Evolutionary conservation across 2,113 vertebrate genomes (phyloP), one percentile per base, ranked within the genome.

Genomic region (Aegotheles bennettii): DNA sequence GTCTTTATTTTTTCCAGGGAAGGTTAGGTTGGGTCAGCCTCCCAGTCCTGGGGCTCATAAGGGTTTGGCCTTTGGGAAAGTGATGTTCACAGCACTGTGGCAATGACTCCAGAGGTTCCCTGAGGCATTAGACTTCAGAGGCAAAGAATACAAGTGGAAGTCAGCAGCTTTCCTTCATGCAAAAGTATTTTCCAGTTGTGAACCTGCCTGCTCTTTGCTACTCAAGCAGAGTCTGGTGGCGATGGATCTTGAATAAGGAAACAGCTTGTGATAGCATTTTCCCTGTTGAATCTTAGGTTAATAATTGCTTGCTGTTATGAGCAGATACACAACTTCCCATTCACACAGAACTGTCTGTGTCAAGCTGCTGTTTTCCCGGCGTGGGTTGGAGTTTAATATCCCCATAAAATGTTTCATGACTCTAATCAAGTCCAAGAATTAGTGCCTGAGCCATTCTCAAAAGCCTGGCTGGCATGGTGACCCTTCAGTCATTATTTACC

Each of bases 11-110:
- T 45, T 28, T 5, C 24, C n/a, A 33, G 23, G n/a, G 35, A 31
- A 15, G 35, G 7, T 47, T 2, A 23, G 11, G 8, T 54, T n/a
- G 21, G 64, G 10, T 13, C 18, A 51, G 35, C 2, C 29, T 88
- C 43, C 42, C 53, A 26, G 24, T 7, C 20, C 50, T 24, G 16
- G 2, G 0, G 6, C 53, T 63, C 43, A 5, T 5, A n/a, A 29
- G 51, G 23, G 38, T 10, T 65, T 69, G 48, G 15, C 33, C 18
- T 64, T 43, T 15, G 50, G 36, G 60, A 82, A n/a, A 3, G 31
- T 26, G 36, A 2, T 16, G 5, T 7, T 5, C 8, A 4, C 0
- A 31, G 25, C 4, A 5, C 2, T 3, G 40, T n/a, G 67, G 61
- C 10, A 86, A 51, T 20, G 53, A 53, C 47, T 48, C 35, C 42